Conservation (phyloP, 2,113 vertebrate species). For the Brachypodius melanocephalos region DNA sequence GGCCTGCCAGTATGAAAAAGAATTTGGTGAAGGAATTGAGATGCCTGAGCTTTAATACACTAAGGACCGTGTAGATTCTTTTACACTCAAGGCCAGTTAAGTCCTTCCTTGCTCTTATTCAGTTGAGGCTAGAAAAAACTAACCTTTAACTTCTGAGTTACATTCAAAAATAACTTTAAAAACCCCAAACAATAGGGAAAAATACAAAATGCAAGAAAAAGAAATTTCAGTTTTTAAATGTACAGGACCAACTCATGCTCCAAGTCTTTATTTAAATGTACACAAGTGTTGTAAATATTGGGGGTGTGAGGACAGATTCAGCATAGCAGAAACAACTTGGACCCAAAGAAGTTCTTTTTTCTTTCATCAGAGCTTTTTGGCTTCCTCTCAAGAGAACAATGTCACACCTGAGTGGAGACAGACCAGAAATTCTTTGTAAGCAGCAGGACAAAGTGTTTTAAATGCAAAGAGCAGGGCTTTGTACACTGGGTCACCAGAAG, state of each 20-base stretch:
- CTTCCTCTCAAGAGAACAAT: not conserved
- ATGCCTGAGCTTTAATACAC: not conserved
- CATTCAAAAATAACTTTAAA: not conserved
- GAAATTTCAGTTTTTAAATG: not conserved
- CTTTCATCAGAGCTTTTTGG: not conserved
- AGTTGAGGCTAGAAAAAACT: not conserved
- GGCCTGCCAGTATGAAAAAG: not conserved
- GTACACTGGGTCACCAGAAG: not conserved
- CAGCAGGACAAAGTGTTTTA: not conserved
- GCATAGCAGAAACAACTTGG: not conserved
- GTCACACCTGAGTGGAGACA: not conserved
- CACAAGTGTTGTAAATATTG: not conserved
- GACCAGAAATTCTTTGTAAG: not conserved
- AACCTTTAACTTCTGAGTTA: not conserved
- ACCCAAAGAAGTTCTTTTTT: not conserved
- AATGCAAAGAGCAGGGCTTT: slow-evolving; percentile 1
- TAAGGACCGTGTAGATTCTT: not conserved
- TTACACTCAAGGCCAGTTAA: not conserved
- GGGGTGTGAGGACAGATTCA: not conserved
- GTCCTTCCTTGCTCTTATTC: not conserved
- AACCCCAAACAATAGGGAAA: fast-evolving
- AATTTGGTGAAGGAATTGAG: not conserved
- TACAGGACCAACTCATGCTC: not conserved
- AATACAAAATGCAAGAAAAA: not conserved
- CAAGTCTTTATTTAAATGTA: not conserved